Base-by-base conservation (phyloP, 30 jellyfish, hydroid and myxozoan genomes). In the Cassiopea xamachana region DNA sequence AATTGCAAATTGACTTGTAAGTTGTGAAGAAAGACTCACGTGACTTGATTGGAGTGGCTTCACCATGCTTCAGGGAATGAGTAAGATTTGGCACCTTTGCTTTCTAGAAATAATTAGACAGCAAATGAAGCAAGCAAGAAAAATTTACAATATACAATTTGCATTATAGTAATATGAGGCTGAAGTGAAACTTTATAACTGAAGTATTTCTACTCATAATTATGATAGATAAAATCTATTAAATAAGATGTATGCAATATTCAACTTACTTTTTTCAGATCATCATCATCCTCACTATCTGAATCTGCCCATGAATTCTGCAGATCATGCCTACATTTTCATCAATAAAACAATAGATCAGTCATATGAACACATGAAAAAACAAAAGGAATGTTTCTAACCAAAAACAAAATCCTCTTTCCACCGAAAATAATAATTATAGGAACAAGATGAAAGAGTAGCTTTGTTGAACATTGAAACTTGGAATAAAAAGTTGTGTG, bases 271-370 rank as follows among this genome's bases (percentile, higher is more conserved):
- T 7, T 16, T 71, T n/a, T 71, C 27, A 7, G 58, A 2, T 81
- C 95, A 39, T 27, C 89, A 16, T 86, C 94, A 49, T 68, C 17
- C 45, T 90, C 98, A 68, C 90, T 78, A 77, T 94, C 98, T 4
- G 98, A 89, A 59, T 94, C 98, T 0, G 91, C 97, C 98, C 98
- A 94, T 1, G 98, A 94, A 70, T 94, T 64, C 13, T 92, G 82
- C 47, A 88, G 75, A 60, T 72, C 96, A 44, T 76, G 39, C 46
- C 93, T 79, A 51, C 77, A 73, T 12, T 39, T 7, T 19, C 39
- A 27, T 27, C 39, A 27, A 27, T 27, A 27, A 27, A 27, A 27
- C 39, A 27, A 27, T 27, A 27, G 39, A 27, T 27, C 39, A 27
- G 39, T 27, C 39, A 27, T 27, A 27, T 27, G 39, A 27, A 27